Evolutionary conservation across 2,888 invertebrate genomes (phyloP).

Genomic region (Orchestes rusci): DNA sequence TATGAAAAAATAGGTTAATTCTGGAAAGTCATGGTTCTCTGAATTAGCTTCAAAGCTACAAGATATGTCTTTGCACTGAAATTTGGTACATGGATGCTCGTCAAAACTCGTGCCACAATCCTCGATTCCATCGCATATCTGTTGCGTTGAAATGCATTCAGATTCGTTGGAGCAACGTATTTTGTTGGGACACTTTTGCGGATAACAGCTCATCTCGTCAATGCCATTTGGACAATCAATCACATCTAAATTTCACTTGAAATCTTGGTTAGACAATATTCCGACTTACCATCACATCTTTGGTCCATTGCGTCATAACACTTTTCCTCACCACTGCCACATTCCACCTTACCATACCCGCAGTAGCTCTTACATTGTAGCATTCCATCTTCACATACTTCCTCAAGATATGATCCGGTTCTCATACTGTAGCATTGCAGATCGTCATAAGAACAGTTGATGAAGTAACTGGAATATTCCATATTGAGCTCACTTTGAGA

Average conservation of each 20-base stretch:
- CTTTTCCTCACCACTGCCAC: constrained; percentile 7
- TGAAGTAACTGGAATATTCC: constrained; percentile 12
- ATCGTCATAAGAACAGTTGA: constrained; percentile 10
- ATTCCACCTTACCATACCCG: not conserved
- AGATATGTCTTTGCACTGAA: constrained; percentile 5
- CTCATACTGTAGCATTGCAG: constrained; percentile 6
- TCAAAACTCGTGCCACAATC: constrained; percentile 17
- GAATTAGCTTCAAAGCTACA: not conserved
- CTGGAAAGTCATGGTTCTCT: not conserved
- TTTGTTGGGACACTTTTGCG: constrained; percentile 12
- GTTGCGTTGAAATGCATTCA: constrained; percentile 8
- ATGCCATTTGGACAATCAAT: constrained; percentile 13
- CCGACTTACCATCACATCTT: constrained; percentile 16
- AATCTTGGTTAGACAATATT: too few relatives aligned
- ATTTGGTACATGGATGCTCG: constrained; percentile 12
- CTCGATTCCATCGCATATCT: constrained; percentile 16
- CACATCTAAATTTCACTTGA: constrained; percentile 11
- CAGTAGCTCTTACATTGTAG: constrained; percentile 7
- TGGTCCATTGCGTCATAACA: constrained; percentile 18
- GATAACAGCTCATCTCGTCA: constrained; percentile 19
- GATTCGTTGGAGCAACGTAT: constrained; percentile 11
- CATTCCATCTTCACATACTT: constrained; percentile 8
- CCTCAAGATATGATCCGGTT: not conserved
- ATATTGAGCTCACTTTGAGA: constrained; percentile 1
- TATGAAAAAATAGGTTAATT: constrained; percentile 5